These are phyloP conservation scores for Cephus cinctus DNA, from an alignment of 1,140 invertebrate genomes.

Conservation along the genomic window DNA sequence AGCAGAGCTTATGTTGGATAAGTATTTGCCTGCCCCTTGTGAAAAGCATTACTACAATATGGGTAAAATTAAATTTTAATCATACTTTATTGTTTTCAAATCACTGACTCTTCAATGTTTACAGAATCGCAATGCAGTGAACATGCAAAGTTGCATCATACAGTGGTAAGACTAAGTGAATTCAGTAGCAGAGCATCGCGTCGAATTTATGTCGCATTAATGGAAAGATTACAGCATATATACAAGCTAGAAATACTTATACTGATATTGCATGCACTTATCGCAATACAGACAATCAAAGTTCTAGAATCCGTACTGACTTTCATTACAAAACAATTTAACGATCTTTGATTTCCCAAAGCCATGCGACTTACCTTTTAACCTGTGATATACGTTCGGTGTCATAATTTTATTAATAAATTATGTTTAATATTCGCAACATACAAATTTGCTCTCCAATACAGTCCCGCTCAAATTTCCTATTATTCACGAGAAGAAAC, in stretches of 20 bases:
- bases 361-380: neutral
- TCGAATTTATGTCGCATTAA: conserved; percentile 37
- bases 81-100: conserved; percentile 3
- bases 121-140: conserved; percentile 36
- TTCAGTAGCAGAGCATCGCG: conserved; percentile 36
- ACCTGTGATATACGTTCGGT: neutral
- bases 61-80: conserved; percentile 21
- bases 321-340: conserved; percentile 31
- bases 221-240: conserved; percentile 40
- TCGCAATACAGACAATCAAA: conserved; percentile 33
- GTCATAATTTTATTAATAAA: too few species aligned
- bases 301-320: conserved; percentile 28
- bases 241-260: conserved; percentile 47
- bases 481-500: too few species aligned
- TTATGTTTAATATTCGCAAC: too few species aligned
- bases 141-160: conserved; percentile 41
- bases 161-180: conserved; percentile 38
- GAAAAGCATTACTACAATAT: conserved; percentile 29
- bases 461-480: too few species aligned
- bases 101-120: neutral
- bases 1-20: conserved; percentile 39
- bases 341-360: conserved; percentile 10
- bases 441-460: too few species aligned
- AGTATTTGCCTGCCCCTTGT: conserved; percentile 36
- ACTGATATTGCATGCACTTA: conserved; percentile 34